These are phyloP conservation scores for Nephotettix cincticeps DNA, from an alignment of 1,140 invertebrate species.

Conservation along the genomic window DNA sequence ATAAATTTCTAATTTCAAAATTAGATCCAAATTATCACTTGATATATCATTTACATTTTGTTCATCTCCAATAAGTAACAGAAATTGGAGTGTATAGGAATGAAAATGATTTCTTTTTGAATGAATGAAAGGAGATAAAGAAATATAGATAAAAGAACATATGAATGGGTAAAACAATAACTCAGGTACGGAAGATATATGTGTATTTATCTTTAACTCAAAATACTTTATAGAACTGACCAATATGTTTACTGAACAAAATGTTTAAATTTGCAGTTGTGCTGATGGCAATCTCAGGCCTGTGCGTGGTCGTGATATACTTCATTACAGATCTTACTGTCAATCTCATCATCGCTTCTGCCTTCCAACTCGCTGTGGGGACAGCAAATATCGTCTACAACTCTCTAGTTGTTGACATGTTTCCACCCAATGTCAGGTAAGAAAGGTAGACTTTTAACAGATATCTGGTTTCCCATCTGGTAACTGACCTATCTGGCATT, in stretches of 20 bases:
- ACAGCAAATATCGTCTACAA: constrained; percentile 58
- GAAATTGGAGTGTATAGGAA: not conserved
- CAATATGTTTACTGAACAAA: too few relatives aligned
- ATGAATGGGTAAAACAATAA: not conserved
- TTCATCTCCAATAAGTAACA: too few relatives aligned
- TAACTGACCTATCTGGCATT: too few relatives aligned
- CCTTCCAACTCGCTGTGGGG: constrained; percentile 56
- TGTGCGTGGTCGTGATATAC: constrained; percentile 49
- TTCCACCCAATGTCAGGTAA: constrained; percentile 52
- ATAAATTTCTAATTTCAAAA: too few relatives aligned
- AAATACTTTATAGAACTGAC: not conserved
- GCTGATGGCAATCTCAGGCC: constrained; percentile 17
- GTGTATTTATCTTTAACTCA: not conserved
- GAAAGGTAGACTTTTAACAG: too few relatives aligned
- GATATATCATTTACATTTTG: too few relatives aligned
- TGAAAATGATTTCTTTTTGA: not conserved
- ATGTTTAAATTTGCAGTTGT: constrained; percentile 41
- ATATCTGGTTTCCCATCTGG: too few relatives aligned
- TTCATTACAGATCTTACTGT: constrained; percentile 49
- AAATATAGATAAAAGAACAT: not conserved
- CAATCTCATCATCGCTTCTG: constrained; percentile 53
- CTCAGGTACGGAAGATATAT: not conserved
- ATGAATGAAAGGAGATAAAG: not conserved
- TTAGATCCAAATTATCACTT: too few relatives aligned
- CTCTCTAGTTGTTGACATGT: constrained; percentile 55